Base-by-base conservation (phyloP, 2,113 vertebrate genomes). In the Embiotoca jacksoni region DNA sequence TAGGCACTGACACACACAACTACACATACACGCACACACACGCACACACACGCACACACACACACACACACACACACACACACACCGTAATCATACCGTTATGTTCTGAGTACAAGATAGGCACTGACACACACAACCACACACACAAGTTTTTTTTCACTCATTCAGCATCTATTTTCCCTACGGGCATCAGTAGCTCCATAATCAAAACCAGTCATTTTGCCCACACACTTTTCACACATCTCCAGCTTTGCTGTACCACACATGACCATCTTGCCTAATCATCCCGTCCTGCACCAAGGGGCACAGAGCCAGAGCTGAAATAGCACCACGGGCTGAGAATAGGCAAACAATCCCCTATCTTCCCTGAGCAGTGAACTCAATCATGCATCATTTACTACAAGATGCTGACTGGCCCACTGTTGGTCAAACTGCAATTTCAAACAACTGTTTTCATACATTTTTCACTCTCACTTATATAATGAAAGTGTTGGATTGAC, bases 191-290 rank as follows among this genome's bases (percentile, higher is more conserved):
- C 59, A 76, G 68, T 62, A 70, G 83, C 79, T 79, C 76, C 82
- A 84, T 90, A 84, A 89, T 89, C 87, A 84, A 80, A 88, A 86
- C 59, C 84, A 83, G 63, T 83, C 78, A 78, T 78, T 77, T 87
- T 86, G 80, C 87, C 84, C 85, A 83, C 90, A 72, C 72, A 84
- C 46, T 78, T 83, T 86, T 89, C 75, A 75, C 85, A 88, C 84
- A 73, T 88, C 52, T 85, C 72, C 71, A 62, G 69, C 67, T 81
- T 79, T 64, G 57, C 81, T 58, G 64, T 62, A 77, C 73, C 82
- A 83, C 80, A 82, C 59, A 72, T 55, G 75, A 82, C 58, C 31
- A 78, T 86, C 81, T 72, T 54, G 66, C 61, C 83, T 61, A 84
- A 83, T 91, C 85, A 75, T 63, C 63, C 49, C 16, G 23, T 80